A percentile compares a stretch with the other conserved stretches of the same genome.
phyloP scores from a whole-genome alignment of 2,113 vertebrate species.

The Syrrhaptes paradoxus region DNA sequence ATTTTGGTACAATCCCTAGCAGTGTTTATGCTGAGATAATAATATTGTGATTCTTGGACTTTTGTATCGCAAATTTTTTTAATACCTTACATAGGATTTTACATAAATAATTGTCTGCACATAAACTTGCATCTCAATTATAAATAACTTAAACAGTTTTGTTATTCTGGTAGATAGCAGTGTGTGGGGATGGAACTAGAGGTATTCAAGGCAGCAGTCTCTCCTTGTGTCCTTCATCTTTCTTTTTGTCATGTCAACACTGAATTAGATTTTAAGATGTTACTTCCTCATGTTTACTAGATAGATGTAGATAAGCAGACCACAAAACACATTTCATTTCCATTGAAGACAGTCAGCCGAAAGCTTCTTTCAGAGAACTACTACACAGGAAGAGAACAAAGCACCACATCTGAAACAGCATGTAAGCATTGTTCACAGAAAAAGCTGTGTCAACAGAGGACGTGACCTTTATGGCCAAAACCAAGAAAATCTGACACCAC shows the following conservation, averaged over 20 bases:
- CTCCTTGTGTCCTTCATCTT: neutral
- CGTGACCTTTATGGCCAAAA: neutral
- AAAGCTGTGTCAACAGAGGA: neutral
- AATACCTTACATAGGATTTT: neutral
- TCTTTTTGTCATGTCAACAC: neutral
- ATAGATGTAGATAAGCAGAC: neutral
- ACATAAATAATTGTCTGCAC: neutral
- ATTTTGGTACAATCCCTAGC: neutral
- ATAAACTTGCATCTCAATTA: neutral
- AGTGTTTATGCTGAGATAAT: neutral
- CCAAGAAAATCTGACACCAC: neutral
- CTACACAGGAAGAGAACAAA: neutral
- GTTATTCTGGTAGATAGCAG: neutral
- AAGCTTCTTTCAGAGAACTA: neutral
- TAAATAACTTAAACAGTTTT: neutral
- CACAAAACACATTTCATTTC: neutral
- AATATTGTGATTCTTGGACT: neutral
- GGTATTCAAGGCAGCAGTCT: neutral
- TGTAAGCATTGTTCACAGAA: neutral
- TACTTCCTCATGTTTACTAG: neutral
- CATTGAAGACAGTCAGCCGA: neutral
- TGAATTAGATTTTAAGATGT: neutral
- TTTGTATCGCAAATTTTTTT: neutral
- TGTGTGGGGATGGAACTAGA: rapidly evolving
- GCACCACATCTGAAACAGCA: neutral